Evolutionary conservation across 1,140 invertebrate species (phyloP).

Genomic region (Globodera rostochiensis): DNA sequence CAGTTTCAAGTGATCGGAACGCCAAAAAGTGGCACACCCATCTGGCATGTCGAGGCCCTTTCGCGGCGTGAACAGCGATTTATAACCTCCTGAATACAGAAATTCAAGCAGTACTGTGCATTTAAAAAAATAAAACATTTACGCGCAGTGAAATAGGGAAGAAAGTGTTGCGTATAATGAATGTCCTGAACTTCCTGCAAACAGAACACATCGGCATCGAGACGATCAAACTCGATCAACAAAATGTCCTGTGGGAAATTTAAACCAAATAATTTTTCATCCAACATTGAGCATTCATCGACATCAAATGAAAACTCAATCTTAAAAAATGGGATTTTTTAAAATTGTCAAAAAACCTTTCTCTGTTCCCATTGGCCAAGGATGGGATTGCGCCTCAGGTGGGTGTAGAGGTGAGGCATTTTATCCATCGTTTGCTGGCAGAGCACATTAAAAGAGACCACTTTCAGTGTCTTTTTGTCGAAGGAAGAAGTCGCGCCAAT

Average conservation of each 20-base stretch:
- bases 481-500: background rate
- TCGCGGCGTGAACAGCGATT: constrained; percentile 7
- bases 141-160: constrained; percentile 26
- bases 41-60: constrained; percentile 15
- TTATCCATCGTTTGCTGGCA: constrained; percentile 17
- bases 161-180: constrained; percentile 25
- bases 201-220: constrained; percentile 28
- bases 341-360: background rate
- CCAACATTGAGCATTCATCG: no score
- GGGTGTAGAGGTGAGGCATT: constrained; percentile 23
- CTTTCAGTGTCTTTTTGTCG: background rate
- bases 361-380: background rate
- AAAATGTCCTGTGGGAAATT: background rate
- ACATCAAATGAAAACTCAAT: no score
- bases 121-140: constrained; percentile 10
- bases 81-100: background rate
- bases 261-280: background rate
- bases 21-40: constrained; percentile 34
- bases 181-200: constrained; percentile 33
- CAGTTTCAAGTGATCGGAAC: background rate
- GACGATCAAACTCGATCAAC: constrained; percentile 19
- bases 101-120: background rate
- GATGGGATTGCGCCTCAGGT: background rate
- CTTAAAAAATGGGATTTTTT: no score
- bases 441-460: constrained; percentile 32